phyloP scores from a whole-genome alignment of 2,797 vertebrate species.

The Dipus sagitta region DNA sequence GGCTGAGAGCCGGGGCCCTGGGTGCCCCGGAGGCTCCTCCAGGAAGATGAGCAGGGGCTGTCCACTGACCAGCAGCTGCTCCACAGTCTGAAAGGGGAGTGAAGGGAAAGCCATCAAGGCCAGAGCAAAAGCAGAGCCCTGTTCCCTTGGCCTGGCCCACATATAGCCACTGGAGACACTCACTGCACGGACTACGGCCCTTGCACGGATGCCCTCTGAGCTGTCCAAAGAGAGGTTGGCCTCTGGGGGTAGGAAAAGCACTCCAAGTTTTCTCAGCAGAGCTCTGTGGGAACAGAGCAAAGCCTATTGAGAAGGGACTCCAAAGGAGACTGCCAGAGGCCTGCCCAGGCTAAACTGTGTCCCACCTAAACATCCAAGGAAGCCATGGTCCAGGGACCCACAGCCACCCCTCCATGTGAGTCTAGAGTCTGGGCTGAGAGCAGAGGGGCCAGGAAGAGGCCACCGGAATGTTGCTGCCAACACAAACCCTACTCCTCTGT shows the following conservation, averaged over 20 bases:
- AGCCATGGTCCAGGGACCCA: background rate
- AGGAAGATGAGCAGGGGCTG: slow-evolving; percentile 92
- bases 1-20: slow-evolving; percentile 59
- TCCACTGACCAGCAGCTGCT: slow-evolving; percentile 91
- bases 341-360: background rate
- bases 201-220: background rate
- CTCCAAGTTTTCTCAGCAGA: slow-evolving; percentile 84
- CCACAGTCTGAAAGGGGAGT: slow-evolving; percentile 86
- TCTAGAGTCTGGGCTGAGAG: background rate
- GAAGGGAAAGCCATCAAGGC: background rate
- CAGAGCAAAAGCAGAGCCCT: background rate
- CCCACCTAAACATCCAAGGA: background rate
- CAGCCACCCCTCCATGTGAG: background rate
- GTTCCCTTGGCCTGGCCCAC: background rate
- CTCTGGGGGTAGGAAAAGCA: slow-evolving; percentile 85
- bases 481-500: background rate
- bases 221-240: background rate
- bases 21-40: slow-evolving; percentile 85
- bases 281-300: slow-evolving; percentile 71
- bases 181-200: slow-evolving; percentile 83
- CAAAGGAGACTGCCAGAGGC: background rate
- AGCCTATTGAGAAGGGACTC: background rate
- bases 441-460: background rate
- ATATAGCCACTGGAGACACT: slow-evolving; percentile 48
- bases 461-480: background rate